Percentiles rank a stretch among this genome's conserved stretches.
Conservation (phyloP, 1,140 invertebrate genomes). For the Heliothis subflexa region DNA sequence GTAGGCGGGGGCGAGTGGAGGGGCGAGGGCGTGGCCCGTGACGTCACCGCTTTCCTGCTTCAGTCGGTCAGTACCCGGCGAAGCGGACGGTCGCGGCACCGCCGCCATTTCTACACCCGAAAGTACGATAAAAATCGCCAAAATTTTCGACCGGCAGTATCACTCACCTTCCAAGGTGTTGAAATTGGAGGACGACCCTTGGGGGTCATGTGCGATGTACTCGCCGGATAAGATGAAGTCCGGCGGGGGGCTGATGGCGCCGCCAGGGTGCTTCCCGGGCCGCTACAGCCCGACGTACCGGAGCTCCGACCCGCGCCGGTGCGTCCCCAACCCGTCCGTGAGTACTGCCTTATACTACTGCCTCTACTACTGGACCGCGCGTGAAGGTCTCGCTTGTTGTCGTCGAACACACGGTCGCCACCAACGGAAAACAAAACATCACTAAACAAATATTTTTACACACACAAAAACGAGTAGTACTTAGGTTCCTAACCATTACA, state of each 20-base stretch:
- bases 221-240: conserved; percentile 86
- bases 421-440: background rate
- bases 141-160: conserved; percentile 87
- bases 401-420: conserved; percentile 14
- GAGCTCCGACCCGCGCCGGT: conserved; percentile 80
- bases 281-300: conserved; percentile 85
- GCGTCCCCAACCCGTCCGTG: conserved; percentile 84
- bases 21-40: conserved; percentile 80
- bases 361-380: background rate
- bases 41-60: conserved; percentile 72
- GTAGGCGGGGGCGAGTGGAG: conserved; percentile 62
- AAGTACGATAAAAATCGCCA: conserved; percentile 82
- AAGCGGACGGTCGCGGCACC: conserved; percentile 74
- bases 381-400: conserved; percentile 5
- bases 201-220: conserved; percentile 86
- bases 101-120: conserved; percentile 73
- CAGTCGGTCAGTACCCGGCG: conserved; percentile 81
- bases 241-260: conserved; percentile 84
- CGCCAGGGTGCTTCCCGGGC: conserved; percentile 84
- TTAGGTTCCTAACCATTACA: background rate
- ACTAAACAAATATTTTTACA: background rate
- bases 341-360: conserved; percentile 64
- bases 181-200: conserved; percentile 86
- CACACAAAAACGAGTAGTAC: background rate
- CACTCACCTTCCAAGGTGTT: conserved; percentile 86